Base-by-base conservation (phyloP, 2,113 vertebrate genomes). In the Percina caprodes region DNA sequence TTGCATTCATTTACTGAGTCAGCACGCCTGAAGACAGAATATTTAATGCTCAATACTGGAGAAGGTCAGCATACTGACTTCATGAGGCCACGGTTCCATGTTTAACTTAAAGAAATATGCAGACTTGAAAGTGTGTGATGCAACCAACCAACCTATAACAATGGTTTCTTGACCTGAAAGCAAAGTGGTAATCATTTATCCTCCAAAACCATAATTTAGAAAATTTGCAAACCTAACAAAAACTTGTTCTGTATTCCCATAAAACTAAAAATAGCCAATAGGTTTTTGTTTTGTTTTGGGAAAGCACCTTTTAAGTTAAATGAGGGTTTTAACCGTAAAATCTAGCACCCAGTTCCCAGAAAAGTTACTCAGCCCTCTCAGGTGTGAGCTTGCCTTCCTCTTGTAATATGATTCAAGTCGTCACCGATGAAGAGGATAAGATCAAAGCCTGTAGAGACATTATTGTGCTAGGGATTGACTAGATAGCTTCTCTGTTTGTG, bases 401-500 rank as follows among this genome's bases (percentile, higher is more conserved):
- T 76, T 52, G 39, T 71, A 33, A 2, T 4, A 48, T 87, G 88
- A 87, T 77, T 90, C 74, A 84, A 52, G 15, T 7, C 16, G 2
- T 83, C 82, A 67, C 55, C 0, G 65, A 69, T 18, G 45, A 60
- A 46, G 70, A 59, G 49, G 67, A 70, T 74, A 49, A 86, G 86
- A 89, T 91, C 81, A 91, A 91, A 90, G 84, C 45, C 56, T 12
- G 45, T 58, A 35, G 75, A 91, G 88, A 87, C 70, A 42, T 63
- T 71, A 65, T 69, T 21, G 54, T 74, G 74, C 61, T n/a, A 12
- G 68, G 59, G 68, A 80, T 48, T 35, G 52, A 49, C 14, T 14
- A 52, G 84, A 89, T 89, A 90, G 76, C 86, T 55, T 56, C 79
- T 63, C 62, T 92, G 90, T 93, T 93, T 92, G 91, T 16, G 71